Evolutionary conservation across 2,888 invertebrate genomes (phyloP), one percentile per base, ranked within the genome.

Genomic region (Nezara viridula): DNA sequence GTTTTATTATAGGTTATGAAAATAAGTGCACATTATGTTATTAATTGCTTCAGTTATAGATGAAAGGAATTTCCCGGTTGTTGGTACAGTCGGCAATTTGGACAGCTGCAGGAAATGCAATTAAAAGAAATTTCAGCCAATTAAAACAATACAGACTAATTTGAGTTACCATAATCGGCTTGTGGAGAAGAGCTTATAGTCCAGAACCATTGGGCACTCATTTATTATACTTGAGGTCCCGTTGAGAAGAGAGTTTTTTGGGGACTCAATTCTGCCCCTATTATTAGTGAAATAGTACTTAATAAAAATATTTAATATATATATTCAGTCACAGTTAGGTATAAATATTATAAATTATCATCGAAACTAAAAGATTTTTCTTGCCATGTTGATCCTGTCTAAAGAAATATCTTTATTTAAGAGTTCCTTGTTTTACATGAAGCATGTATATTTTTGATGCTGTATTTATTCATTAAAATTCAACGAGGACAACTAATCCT

Each of bases 71-170:
- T 73, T 21, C 37, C 66, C 66, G 32, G 32, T 73, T 19, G 60
- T 60, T 60, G 60, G 9, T 19, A 73, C 19, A 73, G 19, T 21
- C 16, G 6, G 66, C 37, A 73, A 73, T 73, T 73, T 73, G 66
- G 21, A 5, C 66, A 73, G 32, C 66, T 73, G 66, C 66, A 73
- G 66, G 66, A 73, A 73, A 73, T 73, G 66, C 66, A 73, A 73
- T 73, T 73, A 73, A 37, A 73, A 37, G 66, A 73, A 37, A 73
- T 73, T 37, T 7, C 66, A 37, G 16, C 19, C 66, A 37, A 73
- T 73, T 73, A 19, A 37, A 37, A 73, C 37, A 73, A 73, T 37
- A 37, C 32, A 37, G 66, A 5, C 66, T 73, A 73, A 73, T 73
- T 73, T 21, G 19, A 7, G 19, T 21, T 73, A 19, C 66, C 66